Conservation (phyloP, 1,140 invertebrate species). For the Lineus longissimus region DNA sequence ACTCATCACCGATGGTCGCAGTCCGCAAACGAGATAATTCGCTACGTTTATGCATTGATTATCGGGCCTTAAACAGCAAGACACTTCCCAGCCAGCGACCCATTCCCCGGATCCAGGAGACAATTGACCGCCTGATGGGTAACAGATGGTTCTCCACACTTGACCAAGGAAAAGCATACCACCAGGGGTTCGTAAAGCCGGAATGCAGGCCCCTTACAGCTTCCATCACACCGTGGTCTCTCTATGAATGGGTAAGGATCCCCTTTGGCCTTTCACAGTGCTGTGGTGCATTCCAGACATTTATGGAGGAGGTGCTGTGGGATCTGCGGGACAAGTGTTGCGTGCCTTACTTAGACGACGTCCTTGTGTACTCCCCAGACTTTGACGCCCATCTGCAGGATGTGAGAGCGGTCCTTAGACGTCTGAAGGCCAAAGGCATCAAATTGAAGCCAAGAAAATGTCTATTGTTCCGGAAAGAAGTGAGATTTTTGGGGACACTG, state of each 20-base stretch:
- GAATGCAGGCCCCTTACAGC: background rate
- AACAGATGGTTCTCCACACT: background rate
- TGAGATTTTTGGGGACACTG: slow-evolving; percentile 23
- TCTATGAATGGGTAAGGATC: slow-evolving; percentile 1
- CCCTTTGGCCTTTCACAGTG: background rate
- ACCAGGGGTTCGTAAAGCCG: background rate
- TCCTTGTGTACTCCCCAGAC: slow-evolving; percentile 15
- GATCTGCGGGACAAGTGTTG: slow-evolving; percentile 13
- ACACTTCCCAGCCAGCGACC: slow-evolving; percentile 8
- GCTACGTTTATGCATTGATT: slow-evolving; percentile 25
- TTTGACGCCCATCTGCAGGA: slow-evolving; percentile 22
- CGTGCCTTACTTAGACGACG: slow-evolving; percentile 22
- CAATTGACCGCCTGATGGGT: slow-evolving; percentile 15
- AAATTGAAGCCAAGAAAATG: slow-evolving; percentile 24
- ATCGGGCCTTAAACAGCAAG: slow-evolving; percentile 15
- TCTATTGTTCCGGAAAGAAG: slow-evolving; percentile 14
- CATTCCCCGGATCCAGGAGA: slow-evolving; percentile 21
- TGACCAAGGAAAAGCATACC: background rate
- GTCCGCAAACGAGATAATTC: slow-evolving; percentile 17
- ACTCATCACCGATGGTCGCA: slow-evolving; percentile 16
- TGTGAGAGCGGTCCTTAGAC: slow-evolving; percentile 40
- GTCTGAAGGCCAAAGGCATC: slow-evolving; percentile 34
- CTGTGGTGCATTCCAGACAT: slow-evolving; percentile 3
- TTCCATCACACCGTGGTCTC: background rate
- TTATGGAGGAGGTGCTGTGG: slow-evolving; percentile 20